phyloP scores from a whole-genome alignment of 2,113 vertebrate genomes.

The Romanogobio albipinnatus region DNA sequence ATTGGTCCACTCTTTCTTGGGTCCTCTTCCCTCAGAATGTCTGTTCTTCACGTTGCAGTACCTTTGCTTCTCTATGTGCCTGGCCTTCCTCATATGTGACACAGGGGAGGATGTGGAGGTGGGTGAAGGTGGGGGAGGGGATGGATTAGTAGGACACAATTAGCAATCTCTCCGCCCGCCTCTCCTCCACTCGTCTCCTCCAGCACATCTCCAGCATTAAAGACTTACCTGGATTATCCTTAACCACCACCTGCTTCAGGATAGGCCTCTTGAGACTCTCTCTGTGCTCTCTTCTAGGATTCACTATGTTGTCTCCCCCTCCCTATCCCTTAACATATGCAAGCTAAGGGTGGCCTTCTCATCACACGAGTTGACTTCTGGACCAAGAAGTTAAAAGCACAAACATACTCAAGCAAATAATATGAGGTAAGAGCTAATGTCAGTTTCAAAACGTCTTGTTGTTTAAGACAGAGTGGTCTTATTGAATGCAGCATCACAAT shows the following conservation, averaged over 20 bases:
- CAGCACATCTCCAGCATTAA: slow-evolving; percentile 70
- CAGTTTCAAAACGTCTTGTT: background rate
- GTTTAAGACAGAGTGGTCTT: background rate
- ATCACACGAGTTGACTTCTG: background rate
- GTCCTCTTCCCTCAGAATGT: background rate
- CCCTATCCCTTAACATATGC: background rate
- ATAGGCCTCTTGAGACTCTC: slow-evolving; percentile 45
- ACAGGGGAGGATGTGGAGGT: slow-evolving; percentile 54
- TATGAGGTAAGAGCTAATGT: background rate
- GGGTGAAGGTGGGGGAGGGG: slow-evolving; percentile 68
- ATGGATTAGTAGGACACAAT: slow-evolving; percentile 83
- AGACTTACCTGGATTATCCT: slow-evolving; percentile 88
- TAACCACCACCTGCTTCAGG: slow-evolving; percentile 81
- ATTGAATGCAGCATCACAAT: background rate
- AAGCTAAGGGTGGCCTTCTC: background rate
- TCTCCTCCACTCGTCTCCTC: slow-evolving; percentile 69
- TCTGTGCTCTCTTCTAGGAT: slow-evolving; percentile 38
- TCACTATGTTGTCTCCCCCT: background rate
- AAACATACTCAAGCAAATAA: background rate
- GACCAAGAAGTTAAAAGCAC: background rate
- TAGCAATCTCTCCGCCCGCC: slow-evolving; percentile 74
- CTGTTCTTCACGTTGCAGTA: background rate
- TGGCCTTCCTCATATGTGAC: slow-evolving; percentile 38
- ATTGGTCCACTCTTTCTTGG: slow-evolving; percentile 24
- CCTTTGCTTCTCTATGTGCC: slow-evolving; percentile 48